phyloP scores from a whole-genome alignment of 1,140 invertebrate genomes.

The Rhizoglyphus robini region DNA sequence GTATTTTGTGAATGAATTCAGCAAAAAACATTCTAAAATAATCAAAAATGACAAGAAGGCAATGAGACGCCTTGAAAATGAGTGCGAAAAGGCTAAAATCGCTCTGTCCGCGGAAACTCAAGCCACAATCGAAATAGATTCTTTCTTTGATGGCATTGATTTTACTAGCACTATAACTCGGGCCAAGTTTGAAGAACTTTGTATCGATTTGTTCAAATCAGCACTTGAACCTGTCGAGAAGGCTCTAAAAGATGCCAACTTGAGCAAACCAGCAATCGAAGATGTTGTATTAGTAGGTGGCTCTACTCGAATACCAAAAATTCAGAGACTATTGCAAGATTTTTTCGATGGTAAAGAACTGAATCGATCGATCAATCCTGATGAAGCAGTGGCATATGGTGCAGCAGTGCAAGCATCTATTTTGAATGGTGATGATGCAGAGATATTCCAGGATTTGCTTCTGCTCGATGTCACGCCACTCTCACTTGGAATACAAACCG shows the following conservation, averaged over 20 bases:
- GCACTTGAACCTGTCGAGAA: constrained; percentile 34
- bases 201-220: constrained; percentile 60
- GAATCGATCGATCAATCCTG: constrained; percentile 87
- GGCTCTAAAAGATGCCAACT: constrained; percentile 33
- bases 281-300: constrained; percentile 95
- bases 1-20: constrained; percentile 95
- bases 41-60: constrained; percentile 84
- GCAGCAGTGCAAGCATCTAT: constrained; percentile 64
- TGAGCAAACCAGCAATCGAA: constrained; percentile 49
- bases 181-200: constrained; percentile 85
- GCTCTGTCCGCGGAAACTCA: constrained; percentile 91
- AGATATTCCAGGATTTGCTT: constrained; percentile 75
- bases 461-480: constrained; percentile 85
- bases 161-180: constrained; percentile 87
- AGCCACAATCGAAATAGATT: constrained; percentile 82
- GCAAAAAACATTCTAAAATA: constrained; percentile 97
- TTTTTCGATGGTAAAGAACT: constrained; percentile 84
- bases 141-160: too few species aligned
- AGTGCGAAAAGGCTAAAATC: constrained; percentile 95
- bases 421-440: constrained; percentile 81
- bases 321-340: constrained; percentile 63
- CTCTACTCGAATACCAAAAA: constrained; percentile 95
- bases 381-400: constrained; percentile 70
- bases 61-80: constrained; percentile 85
- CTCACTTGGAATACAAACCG: constrained; percentile 90